Base-by-base conservation (phyloP, 2,113 vertebrate species). In the Sander vitreus region DNA sequence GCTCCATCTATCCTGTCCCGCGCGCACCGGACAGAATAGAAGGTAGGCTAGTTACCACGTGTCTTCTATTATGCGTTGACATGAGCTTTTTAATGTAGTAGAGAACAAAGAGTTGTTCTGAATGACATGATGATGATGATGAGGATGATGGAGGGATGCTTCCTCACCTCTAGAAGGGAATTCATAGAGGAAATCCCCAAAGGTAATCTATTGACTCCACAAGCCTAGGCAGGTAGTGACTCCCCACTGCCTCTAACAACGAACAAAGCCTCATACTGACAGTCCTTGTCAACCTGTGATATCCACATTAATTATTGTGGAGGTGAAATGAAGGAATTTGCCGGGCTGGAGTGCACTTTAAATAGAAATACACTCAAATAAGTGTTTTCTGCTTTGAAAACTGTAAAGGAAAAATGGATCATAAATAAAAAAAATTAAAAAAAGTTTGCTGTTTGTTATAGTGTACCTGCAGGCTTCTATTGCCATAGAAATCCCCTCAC, bases 251-350 rank as follows among this genome's bases (percentile, higher is more conserved):
- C 8, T 43, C 73, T 23, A 60, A 47, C 66, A 70, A n/a, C n/a
- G 69, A n/a, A 75, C 67, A 80, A 76, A 87, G 85, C 65, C 71
- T 63, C 73, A 53, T 68, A 50, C 45, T 71, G 82, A 73, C 78
- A 81, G 73, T 3, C 9, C 5, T 33, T 51, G 72, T 67, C 77
- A 67, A 69, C 45, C 57, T 14, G 36, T 27, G 68, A 77, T 6
- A 30, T 48, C 66, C 62, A 66, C 67, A 11, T 60, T 57, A 7
- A 82, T 66, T 23, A 55, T 3, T 3, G 23, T 57, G 53, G 39
- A 53, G 79, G 68, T 71, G 73, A 63, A 76, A 58, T 47, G n/a
- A 67, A 58, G 39, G 50, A 6, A 64, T 60, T 51, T 64, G 15
- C 45, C 4, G 45, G 33, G 16, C 25, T 59, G 39, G 73, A 19